Base-by-base conservation (phyloP, 1,140 invertebrate genomes). In the Drosophila novamexicana region DNA sequence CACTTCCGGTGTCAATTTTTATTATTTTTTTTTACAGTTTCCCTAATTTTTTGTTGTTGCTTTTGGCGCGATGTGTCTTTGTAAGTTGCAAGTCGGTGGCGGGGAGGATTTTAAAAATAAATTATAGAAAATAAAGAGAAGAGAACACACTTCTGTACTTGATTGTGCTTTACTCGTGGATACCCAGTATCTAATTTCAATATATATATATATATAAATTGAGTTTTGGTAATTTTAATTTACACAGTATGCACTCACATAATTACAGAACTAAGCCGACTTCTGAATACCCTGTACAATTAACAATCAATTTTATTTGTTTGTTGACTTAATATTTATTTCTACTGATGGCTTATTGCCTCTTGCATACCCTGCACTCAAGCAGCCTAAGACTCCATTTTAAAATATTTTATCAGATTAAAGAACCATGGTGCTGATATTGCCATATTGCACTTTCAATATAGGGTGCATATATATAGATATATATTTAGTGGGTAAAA, bases 41-140 rank as follows among this genome's bases (percentile, higher is more conserved):
- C 63, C 53, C 40, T 50, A 6, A 9, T 34, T 18, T 40, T 9
- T 22, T 32, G 16, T 47, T 40, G 58, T 56, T 22, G 4, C 45
- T 66, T 58, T 50, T 47, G 12, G 54, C 54, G 14, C 32, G 40
- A 9, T 54, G 52, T 34, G 57, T 44, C 67, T 62, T 56, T 53
- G 58, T 59, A 52, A 75, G 57, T 58, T 75, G 50, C 64, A 77
- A 80, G 54, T 69, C 79, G 71, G 49, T 53, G 37, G 49, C 81
- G 83, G 83, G 83, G 79, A 86, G 82, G 80, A 76, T 76, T 88
- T 81, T 82, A 80, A 83, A 86, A 86, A 83, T 86, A 86, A 89
- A 88, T 88, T 88, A 79, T 67, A 40, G 29, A 39, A 79, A 70
- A 63, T 73, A 42, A 53, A 67, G 70, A 47, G 18, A 56, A 73